Conservation (phyloP, 2,113 vertebrate species). For the Ameiurus melas region DNA sequence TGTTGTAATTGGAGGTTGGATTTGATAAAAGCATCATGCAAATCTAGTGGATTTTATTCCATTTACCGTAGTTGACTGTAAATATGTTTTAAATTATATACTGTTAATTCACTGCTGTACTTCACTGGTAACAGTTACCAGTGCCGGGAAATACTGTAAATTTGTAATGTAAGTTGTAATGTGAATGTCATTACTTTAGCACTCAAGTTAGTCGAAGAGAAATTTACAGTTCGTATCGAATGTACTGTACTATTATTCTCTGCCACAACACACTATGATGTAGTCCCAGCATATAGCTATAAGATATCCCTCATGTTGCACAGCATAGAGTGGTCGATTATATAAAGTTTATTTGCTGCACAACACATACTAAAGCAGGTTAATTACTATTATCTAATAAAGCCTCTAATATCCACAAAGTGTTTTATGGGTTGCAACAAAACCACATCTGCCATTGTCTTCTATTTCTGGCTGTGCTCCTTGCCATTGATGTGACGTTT, state of each 20-base stretch:
- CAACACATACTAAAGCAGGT: too few species aligned
- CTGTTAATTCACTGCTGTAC: not conserved
- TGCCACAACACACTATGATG: too few species aligned
- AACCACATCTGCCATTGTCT: not conserved
- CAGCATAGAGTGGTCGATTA: too few species aligned
- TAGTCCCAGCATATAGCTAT: not conserved
- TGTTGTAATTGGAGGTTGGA: not conserved
- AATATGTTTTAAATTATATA: not conserved
- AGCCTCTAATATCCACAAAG: not conserved
- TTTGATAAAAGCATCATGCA: not conserved
- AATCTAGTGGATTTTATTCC: not conserved
- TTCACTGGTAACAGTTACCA: not conserved
- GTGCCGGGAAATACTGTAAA: not conserved
- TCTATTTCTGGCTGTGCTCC: not conserved
- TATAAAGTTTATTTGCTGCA: too few species aligned
- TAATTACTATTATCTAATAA: too few species aligned
- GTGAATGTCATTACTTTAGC: not conserved
- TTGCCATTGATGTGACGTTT: not conserved
- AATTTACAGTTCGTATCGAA: too few species aligned
- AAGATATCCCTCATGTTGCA: too few species aligned
- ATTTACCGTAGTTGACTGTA: not conserved
- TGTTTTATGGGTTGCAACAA: not conserved
- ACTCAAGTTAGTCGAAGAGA: not conserved
- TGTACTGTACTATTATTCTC: too few species aligned
- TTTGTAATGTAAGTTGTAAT: not conserved